Conservation (phyloP, 2,113 vertebrate genomes). For the Hippocampus mohnikei region DNA sequence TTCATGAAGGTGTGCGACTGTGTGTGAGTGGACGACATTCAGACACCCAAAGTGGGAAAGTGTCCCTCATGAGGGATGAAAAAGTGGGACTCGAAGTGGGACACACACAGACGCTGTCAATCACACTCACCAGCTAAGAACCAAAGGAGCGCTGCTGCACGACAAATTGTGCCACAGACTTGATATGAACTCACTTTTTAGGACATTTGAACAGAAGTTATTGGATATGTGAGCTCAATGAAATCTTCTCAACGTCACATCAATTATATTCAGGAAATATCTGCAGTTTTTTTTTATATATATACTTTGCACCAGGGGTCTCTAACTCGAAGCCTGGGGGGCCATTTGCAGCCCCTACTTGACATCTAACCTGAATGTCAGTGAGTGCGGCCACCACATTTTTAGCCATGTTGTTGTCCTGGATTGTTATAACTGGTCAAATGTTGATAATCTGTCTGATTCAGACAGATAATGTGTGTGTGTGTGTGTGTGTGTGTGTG, state of each 20-base stretch:
- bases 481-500: background rate
- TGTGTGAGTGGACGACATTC: slow-evolving; percentile 10
- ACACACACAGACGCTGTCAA: background rate
- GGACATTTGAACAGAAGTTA: background rate
- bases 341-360: no score
- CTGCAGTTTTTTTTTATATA: no score
- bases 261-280: no score
- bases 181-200: background rate
- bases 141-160: background rate
- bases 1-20: slow-evolving; percentile 26
- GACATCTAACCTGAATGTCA: no score
- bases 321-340: no score
- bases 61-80: background rate
- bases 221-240: no score
- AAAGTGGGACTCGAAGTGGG: slow-evolving; percentile 8
- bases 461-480: background rate
- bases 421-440: no score
- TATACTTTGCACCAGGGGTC: no score
- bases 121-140: background rate
- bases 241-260: no score
- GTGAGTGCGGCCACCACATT: no score
- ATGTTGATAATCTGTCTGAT: no score
- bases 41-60: slow-evolving; percentile 9
- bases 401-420: no score
- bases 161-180: background rate